These are phyloP conservation scores for Ormyrus labotus DNA, from an alignment of 2,888 invertebrate species.

Conservation along the genomic window DNA sequence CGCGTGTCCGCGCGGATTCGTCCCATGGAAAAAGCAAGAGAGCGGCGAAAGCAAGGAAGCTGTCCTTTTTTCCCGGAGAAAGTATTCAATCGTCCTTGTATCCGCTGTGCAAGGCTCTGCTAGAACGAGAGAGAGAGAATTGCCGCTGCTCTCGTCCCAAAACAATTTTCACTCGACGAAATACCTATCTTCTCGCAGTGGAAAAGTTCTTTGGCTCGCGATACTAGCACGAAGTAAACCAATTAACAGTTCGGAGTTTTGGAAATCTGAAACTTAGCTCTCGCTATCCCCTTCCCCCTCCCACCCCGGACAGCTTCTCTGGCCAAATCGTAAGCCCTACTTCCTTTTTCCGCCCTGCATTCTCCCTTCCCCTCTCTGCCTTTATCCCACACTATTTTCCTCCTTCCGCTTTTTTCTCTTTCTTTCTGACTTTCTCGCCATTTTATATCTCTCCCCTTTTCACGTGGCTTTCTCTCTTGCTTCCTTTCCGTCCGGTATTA, in stretches of 20 bases:
- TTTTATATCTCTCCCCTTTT: neutral
- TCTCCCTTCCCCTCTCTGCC: constrained; percentile 9
- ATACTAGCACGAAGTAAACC: constrained; percentile 66
- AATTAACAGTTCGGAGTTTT: constrained; percentile 66
- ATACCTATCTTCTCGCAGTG: constrained; percentile 57
- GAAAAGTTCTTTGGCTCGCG: constrained; percentile 64
- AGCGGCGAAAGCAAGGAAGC: neutral
- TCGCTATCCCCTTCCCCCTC: constrained; percentile 22
- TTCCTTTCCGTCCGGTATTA: neutral
- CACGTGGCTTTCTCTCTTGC: constrained; percentile 7
- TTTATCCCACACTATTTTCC: constrained; percentile 1
- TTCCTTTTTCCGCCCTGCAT: constrained; percentile 30
- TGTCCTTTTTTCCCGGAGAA: constrained; percentile 9
- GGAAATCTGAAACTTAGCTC: constrained; percentile 67
- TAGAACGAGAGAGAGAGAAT: neutral
- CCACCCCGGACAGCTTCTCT: constrained; percentile 57
- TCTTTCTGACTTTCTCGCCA: neutral
- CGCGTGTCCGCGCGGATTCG: neutral
- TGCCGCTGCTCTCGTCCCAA: constrained; percentile 30
- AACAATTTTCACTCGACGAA: constrained; percentile 60
- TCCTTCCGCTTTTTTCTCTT: neutral
- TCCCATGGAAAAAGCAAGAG: neutral
- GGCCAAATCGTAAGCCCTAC: constrained; percentile 63
- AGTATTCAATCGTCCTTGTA: constrained; percentile 55
- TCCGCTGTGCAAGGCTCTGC: constrained; percentile 36